A percentile compares a stretch with the other conserved stretches of the same genome.
Evolutionary conservation across 92 coral and sea anemone species (phyloP).

Genomic region (Bergia puertoricense): DNA sequence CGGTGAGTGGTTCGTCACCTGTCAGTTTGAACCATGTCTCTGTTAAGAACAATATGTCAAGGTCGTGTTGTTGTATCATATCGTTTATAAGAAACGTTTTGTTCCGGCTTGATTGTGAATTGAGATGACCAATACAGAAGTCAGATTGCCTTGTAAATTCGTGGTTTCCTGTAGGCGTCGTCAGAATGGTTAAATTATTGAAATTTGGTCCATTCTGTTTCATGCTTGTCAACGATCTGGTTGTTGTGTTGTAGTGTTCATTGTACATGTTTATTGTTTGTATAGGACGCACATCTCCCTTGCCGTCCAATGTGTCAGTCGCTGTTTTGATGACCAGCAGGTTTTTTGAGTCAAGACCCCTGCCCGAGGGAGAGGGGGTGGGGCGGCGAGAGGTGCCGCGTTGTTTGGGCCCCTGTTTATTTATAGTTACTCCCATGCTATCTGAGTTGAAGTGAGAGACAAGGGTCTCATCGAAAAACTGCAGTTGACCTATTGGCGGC

Average conservation of each 20-base stretch:
- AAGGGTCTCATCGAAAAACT: too few relatives aligned
- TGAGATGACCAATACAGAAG: not conserved
- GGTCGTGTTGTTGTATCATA: not conserved
- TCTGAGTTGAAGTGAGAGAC: too few relatives aligned
- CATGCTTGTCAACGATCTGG: not conserved
- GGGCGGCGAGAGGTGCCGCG: not conserved
- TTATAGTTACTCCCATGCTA: too few relatives aligned
- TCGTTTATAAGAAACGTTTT: not conserved
- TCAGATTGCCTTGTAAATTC: not conserved
- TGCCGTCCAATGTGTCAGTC: not conserved
- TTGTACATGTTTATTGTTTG: not conserved
- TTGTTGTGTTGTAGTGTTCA: not conserved
- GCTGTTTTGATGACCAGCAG: not conserved
- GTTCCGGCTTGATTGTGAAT: not conserved
- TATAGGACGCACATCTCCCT: not conserved
- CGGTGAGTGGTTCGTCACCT: not conserved
- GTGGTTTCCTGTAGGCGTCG: not conserved
- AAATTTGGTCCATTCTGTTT: not conserved
- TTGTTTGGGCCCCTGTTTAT: too few relatives aligned
- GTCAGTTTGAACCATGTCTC: not conserved
- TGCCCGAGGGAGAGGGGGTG: not conserved
- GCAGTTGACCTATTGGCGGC: too few relatives aligned
- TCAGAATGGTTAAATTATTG: not conserved
- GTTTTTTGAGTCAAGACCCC: not conserved
- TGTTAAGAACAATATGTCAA: not conserved